Evolutionary conservation across 2,888 invertebrate genomes (phyloP).

Genomic region (Phalera bucephala): DNA sequence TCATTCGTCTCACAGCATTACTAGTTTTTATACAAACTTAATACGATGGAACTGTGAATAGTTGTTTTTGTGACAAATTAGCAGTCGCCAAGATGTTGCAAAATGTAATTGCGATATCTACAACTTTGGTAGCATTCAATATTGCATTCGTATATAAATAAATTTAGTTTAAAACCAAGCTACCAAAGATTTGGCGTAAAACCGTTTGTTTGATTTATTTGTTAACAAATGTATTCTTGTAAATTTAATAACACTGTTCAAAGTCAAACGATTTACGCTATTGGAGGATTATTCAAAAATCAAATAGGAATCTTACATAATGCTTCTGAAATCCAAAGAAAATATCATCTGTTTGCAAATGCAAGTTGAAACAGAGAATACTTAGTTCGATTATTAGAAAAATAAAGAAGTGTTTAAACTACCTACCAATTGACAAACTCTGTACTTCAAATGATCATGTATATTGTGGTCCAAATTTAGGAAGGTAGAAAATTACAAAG

Average conservation of each 20-base stretch:
- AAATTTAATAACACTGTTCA: slow-evolving; percentile 18
- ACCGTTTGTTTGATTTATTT: slow-evolving; percentile 44
- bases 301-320: slow-evolving; percentile 63
- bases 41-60: slow-evolving; percentile 36
- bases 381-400: slow-evolving; percentile 53
- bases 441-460: slow-evolving; percentile 40
- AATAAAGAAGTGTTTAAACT: slow-evolving; percentile 34
- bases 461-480: slow-evolving; percentile 39
- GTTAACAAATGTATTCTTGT: slow-evolving; percentile 12
- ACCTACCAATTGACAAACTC: slow-evolving; percentile 31
- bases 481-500: slow-evolving; percentile 56
- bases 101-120: slow-evolving; percentile 58
- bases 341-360: slow-evolving; percentile 66
- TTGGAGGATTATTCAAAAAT: slow-evolving; percentile 45
- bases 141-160: slow-evolving; percentile 10
- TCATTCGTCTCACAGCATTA: slow-evolving; percentile 18
- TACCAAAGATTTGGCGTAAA: slow-evolving; percentile 41
- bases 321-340: slow-evolving; percentile 67
- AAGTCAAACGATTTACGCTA: slow-evolving; percentile 46
- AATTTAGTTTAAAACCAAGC: slow-evolving; percentile 46
- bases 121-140: slow-evolving; percentile 48
- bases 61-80: slow-evolving; percentile 40
- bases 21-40: background rate
- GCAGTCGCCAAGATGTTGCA: slow-evolving; percentile 50
- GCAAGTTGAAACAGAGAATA: slow-evolving; percentile 64